Percentiles rank a stretch among this genome's conserved stretches.
phyloP scores from a whole-genome alignment of 2,888 invertebrate species.

The Cephalotes varians region DNA sequence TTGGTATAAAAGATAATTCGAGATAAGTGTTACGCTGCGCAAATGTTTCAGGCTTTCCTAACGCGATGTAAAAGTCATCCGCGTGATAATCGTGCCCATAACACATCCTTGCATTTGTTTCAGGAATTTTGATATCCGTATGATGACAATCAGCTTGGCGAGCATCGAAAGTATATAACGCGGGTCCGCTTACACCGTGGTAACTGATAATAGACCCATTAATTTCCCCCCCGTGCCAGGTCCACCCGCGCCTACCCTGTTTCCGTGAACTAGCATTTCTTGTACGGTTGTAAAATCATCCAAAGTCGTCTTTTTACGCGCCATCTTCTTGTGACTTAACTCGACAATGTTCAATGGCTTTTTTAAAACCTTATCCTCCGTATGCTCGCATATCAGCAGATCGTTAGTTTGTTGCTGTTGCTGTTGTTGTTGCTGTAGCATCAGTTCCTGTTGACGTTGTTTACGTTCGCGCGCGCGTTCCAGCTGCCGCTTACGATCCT shows the following conservation, averaged over 20 bases:
- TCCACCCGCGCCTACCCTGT: constrained; percentile 83
- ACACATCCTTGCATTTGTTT: background rate
- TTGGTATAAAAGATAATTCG: constrained; percentile 28
- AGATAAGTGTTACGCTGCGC: background rate
- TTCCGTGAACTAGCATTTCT: constrained; percentile 88
- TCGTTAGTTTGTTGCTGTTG: constrained; percentile 75
- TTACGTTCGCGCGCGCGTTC: constrained; percentile 90
- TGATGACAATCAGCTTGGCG: background rate
- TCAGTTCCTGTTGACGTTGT: constrained; percentile 86
- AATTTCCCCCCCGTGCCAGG: constrained; percentile 86
- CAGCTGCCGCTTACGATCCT: constrained; percentile 91
- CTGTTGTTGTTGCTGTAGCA: constrained; percentile 74
- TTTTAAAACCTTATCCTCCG: constrained; percentile 83
- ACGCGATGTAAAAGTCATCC: background rate
- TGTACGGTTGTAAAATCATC: constrained; percentile 88
- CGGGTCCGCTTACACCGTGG: constrained; percentile 85
- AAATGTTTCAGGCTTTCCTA: background rate
- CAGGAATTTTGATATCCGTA: background rate
- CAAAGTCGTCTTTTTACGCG: constrained; percentile 83
- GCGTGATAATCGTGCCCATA: background rate
- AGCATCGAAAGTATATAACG: background rate
- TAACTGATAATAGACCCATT: constrained; percentile 88
- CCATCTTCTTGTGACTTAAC: constrained; percentile 86
- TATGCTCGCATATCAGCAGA: constrained; percentile 76
- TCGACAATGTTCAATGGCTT: constrained; percentile 85